Conservation (phyloP, 2,113 vertebrate species). For the Pollachius pollachius region DNA sequence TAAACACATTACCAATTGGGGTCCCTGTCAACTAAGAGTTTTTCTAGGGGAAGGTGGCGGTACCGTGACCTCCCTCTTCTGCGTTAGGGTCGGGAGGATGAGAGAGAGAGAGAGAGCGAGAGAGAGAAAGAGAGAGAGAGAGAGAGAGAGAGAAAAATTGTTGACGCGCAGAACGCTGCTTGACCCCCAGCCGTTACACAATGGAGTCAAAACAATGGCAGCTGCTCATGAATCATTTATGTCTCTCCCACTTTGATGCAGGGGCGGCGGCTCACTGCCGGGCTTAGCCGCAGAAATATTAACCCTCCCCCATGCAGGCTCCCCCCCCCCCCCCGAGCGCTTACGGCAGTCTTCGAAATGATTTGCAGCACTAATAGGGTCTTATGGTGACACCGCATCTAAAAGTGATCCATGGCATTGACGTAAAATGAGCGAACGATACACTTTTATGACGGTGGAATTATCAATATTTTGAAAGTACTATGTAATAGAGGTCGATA, state of each 20-base stretch:
- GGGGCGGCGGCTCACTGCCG: constrained; percentile 11
- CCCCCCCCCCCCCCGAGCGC: background rate
- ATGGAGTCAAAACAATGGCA: constrained; percentile 27
- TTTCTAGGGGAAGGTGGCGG: background rate
- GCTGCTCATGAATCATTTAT: constrained; percentile 46
- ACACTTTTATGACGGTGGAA: background rate
- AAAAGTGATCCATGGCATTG: background rate
- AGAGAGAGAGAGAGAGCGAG: background rate
- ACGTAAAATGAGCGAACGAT: background rate
- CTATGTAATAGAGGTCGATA: background rate
- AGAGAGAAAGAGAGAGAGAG: background rate
- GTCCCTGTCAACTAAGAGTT: background rate
- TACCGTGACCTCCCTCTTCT: background rate
- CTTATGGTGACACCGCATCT: background rate
- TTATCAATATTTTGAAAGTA: background rate
- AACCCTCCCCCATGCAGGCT: background rate
- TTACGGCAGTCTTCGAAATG: background rate
- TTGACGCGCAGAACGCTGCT: constrained; percentile 33
- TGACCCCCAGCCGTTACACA: constrained; percentile 16
- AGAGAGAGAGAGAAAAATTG: constrained; percentile 26
- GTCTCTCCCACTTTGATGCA: constrained; percentile 25
- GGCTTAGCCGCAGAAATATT: constrained; percentile 8
- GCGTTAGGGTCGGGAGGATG: background rate
- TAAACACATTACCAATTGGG: background rate
- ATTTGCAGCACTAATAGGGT: background rate